Conservation (phyloP, 2,888 invertebrate species). For the Pyrochroa serraticornis region DNA sequence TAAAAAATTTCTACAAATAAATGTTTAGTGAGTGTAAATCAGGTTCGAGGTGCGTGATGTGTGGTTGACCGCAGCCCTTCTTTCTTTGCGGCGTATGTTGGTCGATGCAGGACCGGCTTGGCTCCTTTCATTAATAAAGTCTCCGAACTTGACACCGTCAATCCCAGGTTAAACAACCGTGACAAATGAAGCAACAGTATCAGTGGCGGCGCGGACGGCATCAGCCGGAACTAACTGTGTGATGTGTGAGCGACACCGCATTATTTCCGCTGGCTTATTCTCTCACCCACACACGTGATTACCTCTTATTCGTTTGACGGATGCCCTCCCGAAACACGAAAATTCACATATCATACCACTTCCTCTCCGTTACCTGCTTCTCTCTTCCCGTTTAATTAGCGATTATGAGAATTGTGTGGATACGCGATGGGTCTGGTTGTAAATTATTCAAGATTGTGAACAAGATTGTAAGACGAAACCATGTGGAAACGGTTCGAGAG, state of each 20-base stretch:
- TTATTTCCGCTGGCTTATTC: slow-evolving; percentile 46
- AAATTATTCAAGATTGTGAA: slow-evolving; percentile 47
- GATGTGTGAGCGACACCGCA: slow-evolving; percentile 47
- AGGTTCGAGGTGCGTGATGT: too few species aligned
- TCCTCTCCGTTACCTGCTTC: background rate
- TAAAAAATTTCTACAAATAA: too few species aligned
- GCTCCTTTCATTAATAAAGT: slow-evolving; percentile 2
- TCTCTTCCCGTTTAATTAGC: slow-evolving; percentile 11
- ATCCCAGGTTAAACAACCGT: slow-evolving; percentile 48
- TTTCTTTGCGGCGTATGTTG: too few species aligned
- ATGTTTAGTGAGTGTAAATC: too few species aligned
- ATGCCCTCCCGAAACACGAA: background rate
- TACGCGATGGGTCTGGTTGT: slow-evolving; percentile 37
- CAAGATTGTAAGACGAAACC: slow-evolving; percentile 51
- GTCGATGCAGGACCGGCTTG: too few species aligned
- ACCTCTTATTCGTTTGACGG: slow-evolving; percentile 21
- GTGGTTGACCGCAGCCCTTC: too few species aligned
- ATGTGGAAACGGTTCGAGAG: slow-evolving; percentile 43
- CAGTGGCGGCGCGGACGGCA: slow-evolving; percentile 44
- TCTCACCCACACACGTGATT: slow-evolving; percentile 20
- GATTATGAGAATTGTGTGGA: slow-evolving; percentile 29
- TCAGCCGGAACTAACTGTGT: slow-evolving; percentile 51
- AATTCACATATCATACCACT: too few species aligned
- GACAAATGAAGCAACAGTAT: slow-evolving; percentile 51
- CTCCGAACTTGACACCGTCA: slow-evolving; percentile 22